Base-by-base conservation (phyloP, 2,797 vertebrate genomes). In the Steatocranus sp. region DNA sequence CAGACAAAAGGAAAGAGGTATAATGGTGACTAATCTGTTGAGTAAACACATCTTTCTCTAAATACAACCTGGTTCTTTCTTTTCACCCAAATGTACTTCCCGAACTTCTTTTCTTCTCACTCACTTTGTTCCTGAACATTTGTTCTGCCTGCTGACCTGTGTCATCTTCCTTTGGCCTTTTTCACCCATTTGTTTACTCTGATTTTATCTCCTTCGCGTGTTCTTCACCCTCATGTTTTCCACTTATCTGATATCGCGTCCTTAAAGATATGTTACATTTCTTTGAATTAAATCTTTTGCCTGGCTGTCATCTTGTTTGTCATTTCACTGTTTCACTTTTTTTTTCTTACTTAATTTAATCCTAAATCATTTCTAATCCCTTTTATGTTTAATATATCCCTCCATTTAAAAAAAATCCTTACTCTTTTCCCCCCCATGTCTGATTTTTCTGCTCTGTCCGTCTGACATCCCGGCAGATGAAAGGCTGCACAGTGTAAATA, bases 11-110 rank as follows among this genome's bases (percentile, higher is more conserved):
- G 88, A 92, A 75, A 89, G 83, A 78, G 87, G 82, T 85, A 91
- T 91, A 93, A 94, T 91, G 89, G 91, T 94, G 95, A 95, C 94
- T 95, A 94, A 95, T 94, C 92, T 93, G 89, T 93, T 93, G 93
- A 92, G 92, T 93, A 94, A 95, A 94, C 93, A 93, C 90, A 89
- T 91, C 86, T 84, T 83, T 84, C 88, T 89, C 63, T 88, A 89
- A 93, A 92, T 87, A 86, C 87, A 85, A 91, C 81, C 87, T 83
- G 74, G 82, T 82, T 88, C 88, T 83, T 86, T 88, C 82, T 90
- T 88, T 87, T 75, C 86, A 76, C 80, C 85, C 87, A 78, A 90
- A 90, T 83, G 88, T 76, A 53, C 82, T 92, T 91, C 92, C 81
- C 85, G 5, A 86, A 85, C 80, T 66, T 53, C 79, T 82, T 84